Percentiles rank a stretch among this genome's conserved stretches.
Conservation (phyloP, 2,888 invertebrate genomes). For the Phania funesta region DNA sequence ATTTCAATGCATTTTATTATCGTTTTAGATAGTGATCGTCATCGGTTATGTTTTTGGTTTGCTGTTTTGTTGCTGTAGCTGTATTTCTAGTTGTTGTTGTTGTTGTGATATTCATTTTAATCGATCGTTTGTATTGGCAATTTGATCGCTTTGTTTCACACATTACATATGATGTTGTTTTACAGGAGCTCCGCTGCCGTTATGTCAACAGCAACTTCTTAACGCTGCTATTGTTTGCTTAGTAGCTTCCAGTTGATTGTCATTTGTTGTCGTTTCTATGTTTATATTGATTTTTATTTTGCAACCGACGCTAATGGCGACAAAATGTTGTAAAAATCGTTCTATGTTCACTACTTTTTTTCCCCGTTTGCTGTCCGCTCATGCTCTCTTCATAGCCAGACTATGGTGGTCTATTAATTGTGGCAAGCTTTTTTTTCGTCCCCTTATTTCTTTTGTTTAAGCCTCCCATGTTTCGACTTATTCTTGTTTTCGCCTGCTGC, state of each 20-base stretch:
- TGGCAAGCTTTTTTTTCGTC: constrained; percentile 34
- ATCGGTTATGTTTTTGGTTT: not conserved
- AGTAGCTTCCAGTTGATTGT: constrained; percentile 48
- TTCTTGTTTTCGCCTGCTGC: constrained; percentile 20
- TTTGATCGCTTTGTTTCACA: constrained; percentile 67
- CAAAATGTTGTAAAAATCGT: constrained; percentile 77
- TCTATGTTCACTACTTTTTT: constrained; percentile 56
- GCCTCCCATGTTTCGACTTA: constrained; percentile 11
- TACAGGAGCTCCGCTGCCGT: not conserved
- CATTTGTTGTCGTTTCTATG: constrained; percentile 56
- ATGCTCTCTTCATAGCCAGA: constrained; percentile 3
- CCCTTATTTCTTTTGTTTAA: constrained; percentile 13
- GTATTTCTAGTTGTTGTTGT: not conserved
- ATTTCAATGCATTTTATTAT: constrained; percentile 68
- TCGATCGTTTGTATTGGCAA: constrained; percentile 67
- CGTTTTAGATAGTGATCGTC: constrained; percentile 66
- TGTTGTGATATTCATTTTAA: constrained; percentile 59
- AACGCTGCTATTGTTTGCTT: constrained; percentile 2
- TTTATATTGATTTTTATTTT: constrained; percentile 66
- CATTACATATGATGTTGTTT: constrained; percentile 56
- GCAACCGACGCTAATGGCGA: constrained; percentile 77
- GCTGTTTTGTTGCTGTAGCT: not conserved
- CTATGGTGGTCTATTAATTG: constrained; percentile 64
- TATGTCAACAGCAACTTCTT: not conserved
- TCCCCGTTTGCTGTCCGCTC: not conserved